Evolutionary conservation across 2,797 vertebrate species (phyloP).

Genomic region (Erpetoichthys calabaricus): DNA sequence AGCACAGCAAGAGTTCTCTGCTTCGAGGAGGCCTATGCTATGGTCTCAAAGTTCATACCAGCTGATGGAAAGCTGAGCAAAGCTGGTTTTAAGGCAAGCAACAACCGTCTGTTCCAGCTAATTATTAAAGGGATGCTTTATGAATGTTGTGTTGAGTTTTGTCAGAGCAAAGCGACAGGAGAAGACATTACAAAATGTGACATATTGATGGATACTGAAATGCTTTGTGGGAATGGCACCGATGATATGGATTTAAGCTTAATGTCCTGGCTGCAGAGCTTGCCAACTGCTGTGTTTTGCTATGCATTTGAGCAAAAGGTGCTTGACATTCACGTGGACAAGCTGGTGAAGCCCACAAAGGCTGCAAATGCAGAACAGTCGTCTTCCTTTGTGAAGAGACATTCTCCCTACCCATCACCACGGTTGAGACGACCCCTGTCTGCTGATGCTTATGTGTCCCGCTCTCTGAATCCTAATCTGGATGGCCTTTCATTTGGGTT

Average conservation of each 20-base stretch:
- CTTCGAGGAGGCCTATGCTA: slow-evolving; percentile 80
- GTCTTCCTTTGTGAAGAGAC: slow-evolving; percentile 79
- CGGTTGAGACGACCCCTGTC: slow-evolving; percentile 79
- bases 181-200: slow-evolving; percentile 91
- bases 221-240: slow-evolving; percentile 88
- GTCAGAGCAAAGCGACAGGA: slow-evolving; percentile 92
- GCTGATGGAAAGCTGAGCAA: slow-evolving; percentile 90
- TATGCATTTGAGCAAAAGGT: slow-evolving; percentile 92
- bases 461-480: slow-evolving; percentile 81
- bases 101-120: slow-evolving; percentile 86
- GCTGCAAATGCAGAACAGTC: slow-evolving; percentile 77
- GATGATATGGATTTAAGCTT: slow-evolving; percentile 89
- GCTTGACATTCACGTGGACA: slow-evolving; percentile 87
- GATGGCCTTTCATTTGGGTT: slow-evolving; percentile 81
- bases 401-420: slow-evolving; percentile 78
- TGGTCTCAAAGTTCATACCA: slow-evolving; percentile 93
- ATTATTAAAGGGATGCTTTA: slow-evolving; percentile 92
- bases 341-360: slow-evolving; percentile 78
- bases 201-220: slow-evolving; percentile 81
- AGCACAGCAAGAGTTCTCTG: slow-evolving; percentile 89
- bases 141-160: slow-evolving; percentile 91
- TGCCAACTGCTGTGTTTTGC: slow-evolving; percentile 73
- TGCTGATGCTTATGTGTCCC: slow-evolving; percentile 88
- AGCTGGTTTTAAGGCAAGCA: slow-evolving; percentile 86
- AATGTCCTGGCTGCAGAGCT: slow-evolving; percentile 89